Evolutionary conservation across 2,113 vertebrate species (phyloP).

Genomic region (Ictidomys tridecemlineatus): DNA sequence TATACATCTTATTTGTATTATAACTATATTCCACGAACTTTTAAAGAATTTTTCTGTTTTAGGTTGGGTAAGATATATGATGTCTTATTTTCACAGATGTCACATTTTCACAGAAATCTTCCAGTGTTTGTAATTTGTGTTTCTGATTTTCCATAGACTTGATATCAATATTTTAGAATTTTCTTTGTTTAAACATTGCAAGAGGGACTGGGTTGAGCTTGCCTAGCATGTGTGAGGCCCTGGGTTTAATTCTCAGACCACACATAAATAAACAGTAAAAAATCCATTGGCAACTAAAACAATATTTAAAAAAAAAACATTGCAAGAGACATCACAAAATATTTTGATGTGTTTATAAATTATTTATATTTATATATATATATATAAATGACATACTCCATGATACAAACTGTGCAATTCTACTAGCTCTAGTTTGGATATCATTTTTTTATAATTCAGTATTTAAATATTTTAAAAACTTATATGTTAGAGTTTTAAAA

Average conservation of each 20-base stretch:
- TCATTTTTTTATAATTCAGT: background rate
- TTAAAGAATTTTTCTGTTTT: background rate
- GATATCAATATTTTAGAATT: constrained; percentile 16
- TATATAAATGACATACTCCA: background rate
- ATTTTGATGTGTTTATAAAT: background rate
- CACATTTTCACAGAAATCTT: constrained; percentile 31
- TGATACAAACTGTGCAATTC: background rate
- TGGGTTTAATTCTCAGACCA: too few species aligned
- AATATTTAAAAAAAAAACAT: background rate
- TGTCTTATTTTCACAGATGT: too few species aligned
- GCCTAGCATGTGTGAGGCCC: too few species aligned
- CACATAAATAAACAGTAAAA: too few species aligned
- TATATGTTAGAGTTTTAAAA: background rate
- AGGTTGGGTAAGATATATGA: background rate
- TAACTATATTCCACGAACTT: constrained; percentile 1
- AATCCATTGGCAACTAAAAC: too few species aligned
- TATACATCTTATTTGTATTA: constrained; percentile 1
- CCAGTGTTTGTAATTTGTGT: constrained; percentile 2
- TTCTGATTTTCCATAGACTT: constrained; percentile 37
- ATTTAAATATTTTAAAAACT: constrained; percentile 8
- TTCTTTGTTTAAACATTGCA: constrained; percentile 41
- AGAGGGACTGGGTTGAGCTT: background rate
- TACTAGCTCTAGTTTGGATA: background rate
- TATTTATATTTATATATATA: background rate
- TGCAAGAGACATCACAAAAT: background rate